A percentile compares a stretch with the other conserved stretches of the same genome.
Conservation (phyloP, 1,140 invertebrate species). For the Cyclargus thomasi region DNA sequence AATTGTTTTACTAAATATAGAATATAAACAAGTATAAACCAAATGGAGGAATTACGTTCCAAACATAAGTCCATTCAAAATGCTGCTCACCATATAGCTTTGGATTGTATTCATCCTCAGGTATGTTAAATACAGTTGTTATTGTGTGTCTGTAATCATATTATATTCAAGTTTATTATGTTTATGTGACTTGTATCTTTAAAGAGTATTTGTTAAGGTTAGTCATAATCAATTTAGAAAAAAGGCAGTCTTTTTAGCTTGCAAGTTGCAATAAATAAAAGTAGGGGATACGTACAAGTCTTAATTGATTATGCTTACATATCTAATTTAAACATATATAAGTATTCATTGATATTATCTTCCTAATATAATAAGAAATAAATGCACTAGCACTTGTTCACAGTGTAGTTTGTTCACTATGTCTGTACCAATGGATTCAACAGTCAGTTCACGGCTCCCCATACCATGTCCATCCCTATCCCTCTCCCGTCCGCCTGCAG, state of each 20-base stretch:
- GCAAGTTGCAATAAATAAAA: too few species aligned
- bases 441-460: conserved; percentile 68
- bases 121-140: conserved; percentile 29
- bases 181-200: too few species aligned
- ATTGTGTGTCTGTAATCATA: too few species aligned
- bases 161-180: too few species aligned
- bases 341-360: not conserved
- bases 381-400: conserved; percentile 40
- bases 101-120: conserved; percentile 65
- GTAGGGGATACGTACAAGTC: too few species aligned
- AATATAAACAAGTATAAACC: not conserved
- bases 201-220: too few species aligned
- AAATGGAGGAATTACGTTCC: conserved; percentile 57
- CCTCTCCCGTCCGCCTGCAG: conserved; percentile 67
- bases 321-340: too few species aligned
- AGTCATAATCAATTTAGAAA: too few species aligned
- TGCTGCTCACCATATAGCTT: conserved; percentile 59
- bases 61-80: conserved; percentile 60
- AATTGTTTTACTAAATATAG: not conserved
- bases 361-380: not conserved
- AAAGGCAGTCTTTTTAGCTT: too few species aligned
- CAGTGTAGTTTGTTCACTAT: conserved; percentile 62
- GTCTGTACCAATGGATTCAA: conserved; percentile 59
- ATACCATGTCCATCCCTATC: conserved; percentile 72
- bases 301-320: too few species aligned